Evolutionary conservation across 2,113 vertebrate species (phyloP).

Genomic region (Phaethon lepturus): DNA sequence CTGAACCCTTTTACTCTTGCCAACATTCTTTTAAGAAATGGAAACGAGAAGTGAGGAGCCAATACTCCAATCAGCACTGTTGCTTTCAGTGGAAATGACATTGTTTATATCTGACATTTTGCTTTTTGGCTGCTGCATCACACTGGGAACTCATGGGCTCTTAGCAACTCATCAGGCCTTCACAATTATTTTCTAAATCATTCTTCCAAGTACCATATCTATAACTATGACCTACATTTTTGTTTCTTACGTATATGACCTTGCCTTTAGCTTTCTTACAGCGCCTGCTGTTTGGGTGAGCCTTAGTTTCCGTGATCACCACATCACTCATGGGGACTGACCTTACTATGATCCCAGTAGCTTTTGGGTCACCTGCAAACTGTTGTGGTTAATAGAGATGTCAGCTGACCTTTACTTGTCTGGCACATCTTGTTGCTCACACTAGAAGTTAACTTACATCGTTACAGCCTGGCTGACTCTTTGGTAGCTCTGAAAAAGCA

Average conservation of each 20-base stretch:
- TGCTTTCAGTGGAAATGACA: neutral
- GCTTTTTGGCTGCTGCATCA: neutral
- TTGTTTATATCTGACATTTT: neutral
- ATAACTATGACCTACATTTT: neutral
- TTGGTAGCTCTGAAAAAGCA: neutral
- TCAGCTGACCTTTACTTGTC: neutral
- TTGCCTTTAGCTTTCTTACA: neutral
- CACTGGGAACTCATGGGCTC: neutral
- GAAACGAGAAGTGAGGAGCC: neutral
- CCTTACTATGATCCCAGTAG: neutral
- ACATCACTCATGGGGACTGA: neutral
- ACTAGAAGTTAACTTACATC: neutral
- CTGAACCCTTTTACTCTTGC: neutral
- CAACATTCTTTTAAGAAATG: neutral
- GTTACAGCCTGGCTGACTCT: neutral
- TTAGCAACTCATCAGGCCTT: neutral
- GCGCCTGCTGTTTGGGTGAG: neutral
- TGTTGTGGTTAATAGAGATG: neutral
- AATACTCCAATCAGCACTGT: neutral
- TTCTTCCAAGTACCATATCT: neutral
- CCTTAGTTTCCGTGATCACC: neutral
- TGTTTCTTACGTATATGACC: neutral
- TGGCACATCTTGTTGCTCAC: neutral
- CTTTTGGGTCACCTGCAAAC: neutral
- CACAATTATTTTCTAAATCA: neutral